These are phyloP conservation scores for Esox lucius DNA, from an alignment of 2,797 vertebrate genomes.

Conservation along the genomic window DNA sequence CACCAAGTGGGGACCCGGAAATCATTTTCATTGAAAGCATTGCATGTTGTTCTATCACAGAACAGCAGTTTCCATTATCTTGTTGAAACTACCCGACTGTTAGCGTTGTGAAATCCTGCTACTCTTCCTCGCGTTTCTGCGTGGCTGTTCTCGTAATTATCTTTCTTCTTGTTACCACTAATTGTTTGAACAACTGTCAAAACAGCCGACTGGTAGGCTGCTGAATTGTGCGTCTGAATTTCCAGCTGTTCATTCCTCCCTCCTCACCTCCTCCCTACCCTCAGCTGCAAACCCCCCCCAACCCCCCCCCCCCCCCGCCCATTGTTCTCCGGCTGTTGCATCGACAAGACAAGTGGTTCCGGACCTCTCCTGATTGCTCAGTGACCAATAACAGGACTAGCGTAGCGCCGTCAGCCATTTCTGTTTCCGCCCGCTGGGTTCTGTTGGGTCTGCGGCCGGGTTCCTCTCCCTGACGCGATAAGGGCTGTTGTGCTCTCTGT, in stretches of 20 bases:
- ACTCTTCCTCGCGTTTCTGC: neutral
- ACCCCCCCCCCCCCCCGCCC: neutral
- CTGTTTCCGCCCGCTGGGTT: constrained; percentile 72
- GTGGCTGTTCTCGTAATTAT: neutral
- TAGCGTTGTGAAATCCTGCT: neutral
- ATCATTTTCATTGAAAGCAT: too few relatives aligned
- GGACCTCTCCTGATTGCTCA: constrained; percentile 75
- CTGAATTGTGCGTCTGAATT: constrained; percentile 54
- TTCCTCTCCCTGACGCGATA: constrained; percentile 17
- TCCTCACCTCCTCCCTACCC: constrained; percentile 22
- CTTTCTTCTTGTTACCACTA: neutral
- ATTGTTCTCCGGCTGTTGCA: constrained; percentile 71
- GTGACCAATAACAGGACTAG: constrained; percentile 72
- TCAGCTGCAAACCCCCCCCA: too few relatives aligned
- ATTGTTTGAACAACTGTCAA: neutral
- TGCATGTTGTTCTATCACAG: too few relatives aligned
- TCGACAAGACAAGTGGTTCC: constrained; percentile 72
- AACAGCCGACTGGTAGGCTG: neutral
- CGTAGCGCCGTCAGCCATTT: constrained; percentile 69
- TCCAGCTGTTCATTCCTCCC: constrained; percentile 53
- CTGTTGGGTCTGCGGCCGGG: constrained; percentile 56
- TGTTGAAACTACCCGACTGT: neutral
- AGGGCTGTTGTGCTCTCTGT: constrained; percentile 24
- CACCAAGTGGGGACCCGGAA: neutral
- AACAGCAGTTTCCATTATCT: neutral